Conservation (phyloP, 2,888 invertebrate species). For the Himalopsyche tibetana region DNA sequence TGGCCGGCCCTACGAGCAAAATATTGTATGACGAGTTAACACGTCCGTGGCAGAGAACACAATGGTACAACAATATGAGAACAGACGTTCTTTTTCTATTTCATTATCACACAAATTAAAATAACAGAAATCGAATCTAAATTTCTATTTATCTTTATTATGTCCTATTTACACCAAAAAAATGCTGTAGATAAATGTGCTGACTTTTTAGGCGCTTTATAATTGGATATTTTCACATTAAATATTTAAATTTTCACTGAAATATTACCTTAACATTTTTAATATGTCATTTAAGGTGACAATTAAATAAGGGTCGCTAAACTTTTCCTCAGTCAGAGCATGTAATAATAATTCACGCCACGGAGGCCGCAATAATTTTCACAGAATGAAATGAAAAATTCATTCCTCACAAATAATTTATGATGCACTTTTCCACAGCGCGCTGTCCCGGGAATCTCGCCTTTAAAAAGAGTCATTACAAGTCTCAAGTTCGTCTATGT, state of each 20-base stretch:
- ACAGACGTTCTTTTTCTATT: no score
- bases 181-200: no score
- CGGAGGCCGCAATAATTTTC: conserved; percentile 13
- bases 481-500: background rate
- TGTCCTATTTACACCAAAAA: no score
- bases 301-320: background rate
- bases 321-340: background rate
- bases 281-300: background rate
- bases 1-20: no score
- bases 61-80: no score
- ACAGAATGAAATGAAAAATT: conserved; percentile 1
- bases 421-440: conserved; percentile 47
- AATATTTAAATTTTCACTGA: background rate
- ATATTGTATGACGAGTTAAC: no score
- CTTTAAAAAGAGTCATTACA: background rate
- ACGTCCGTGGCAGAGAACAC: no score
- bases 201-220: no score
- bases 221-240: no score
- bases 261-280: background rate
- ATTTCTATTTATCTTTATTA: no score
- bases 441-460: background rate
- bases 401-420: conserved; percentile 27
- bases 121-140: no score
- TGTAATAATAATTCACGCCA: conserved; percentile 9
- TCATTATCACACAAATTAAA: no score